Evolutionary conservation across 2,113 vertebrate species (phyloP).

Genomic region (Silurus asotus): DNA sequence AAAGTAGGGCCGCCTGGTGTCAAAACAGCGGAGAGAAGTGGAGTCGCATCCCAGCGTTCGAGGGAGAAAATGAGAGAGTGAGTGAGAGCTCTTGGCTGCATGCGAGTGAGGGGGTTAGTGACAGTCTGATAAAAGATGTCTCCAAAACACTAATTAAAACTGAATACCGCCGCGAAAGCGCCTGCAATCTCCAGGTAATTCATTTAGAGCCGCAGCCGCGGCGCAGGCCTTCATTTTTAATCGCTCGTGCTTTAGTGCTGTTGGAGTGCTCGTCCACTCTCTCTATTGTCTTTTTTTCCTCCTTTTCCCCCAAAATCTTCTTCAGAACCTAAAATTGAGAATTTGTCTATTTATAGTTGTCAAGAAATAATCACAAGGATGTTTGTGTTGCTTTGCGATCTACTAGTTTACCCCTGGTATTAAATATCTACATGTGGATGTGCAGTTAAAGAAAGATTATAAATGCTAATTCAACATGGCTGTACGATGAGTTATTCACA

Average conservation of each 20-base stretch:
- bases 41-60: constrained; percentile 21
- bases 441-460: neutral
- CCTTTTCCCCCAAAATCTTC: constrained; percentile 57
- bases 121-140: constrained; percentile 78
- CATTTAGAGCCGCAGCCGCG: constrained; percentile 71
- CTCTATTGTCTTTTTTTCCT: constrained; percentile 49
- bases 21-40: constrained; percentile 35
- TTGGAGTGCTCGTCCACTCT: constrained; percentile 60
- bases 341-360: neutral
- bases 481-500: too few relatives aligned
- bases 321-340: constrained; percentile 54
- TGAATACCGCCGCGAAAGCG: constrained; percentile 71
- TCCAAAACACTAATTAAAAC: constrained; percentile 78
- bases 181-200: constrained; percentile 76
- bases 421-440: neutral
- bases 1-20: neutral
- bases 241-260: constrained; percentile 64
- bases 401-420: neutral
- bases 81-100: constrained; percentile 25
- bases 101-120: constrained; percentile 64
- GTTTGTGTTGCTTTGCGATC: neutral
- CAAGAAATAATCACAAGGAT: neutral
- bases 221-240: constrained; percentile 61
- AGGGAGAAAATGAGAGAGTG: constrained; percentile 30
- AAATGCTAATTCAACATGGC: neutral